These are phyloP conservation scores for Antechinus flavipes DNA, from an alignment of 2,113 vertebrate genomes.

Conservation along the genomic window DNA sequence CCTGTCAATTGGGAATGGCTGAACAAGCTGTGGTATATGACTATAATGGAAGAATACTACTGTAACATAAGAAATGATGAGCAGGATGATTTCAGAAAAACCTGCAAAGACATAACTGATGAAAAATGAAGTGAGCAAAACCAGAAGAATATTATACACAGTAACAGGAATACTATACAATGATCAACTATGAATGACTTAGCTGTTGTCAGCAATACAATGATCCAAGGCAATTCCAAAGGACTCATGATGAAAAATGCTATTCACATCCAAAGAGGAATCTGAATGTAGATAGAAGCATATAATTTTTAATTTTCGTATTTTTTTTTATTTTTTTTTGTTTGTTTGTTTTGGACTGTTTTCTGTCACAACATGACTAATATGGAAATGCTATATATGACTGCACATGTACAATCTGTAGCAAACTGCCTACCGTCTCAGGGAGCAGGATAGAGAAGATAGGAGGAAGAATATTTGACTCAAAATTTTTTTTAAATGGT, in stretches of 20 bases:
- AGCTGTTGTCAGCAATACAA: background rate
- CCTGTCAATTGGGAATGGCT: constrained; percentile 63
- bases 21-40: constrained; percentile 68
- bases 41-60: constrained; percentile 71
- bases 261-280: too few species aligned
- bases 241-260: background rate
- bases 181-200: background rate
- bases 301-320: background rate
- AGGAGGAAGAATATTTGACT: background rate
- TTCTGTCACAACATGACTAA: background rate
- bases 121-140: background rate
- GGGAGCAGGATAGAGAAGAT: background rate
- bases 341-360: background rate
- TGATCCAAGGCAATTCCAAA: too few species aligned
- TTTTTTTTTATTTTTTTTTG: too few species aligned
- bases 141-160: background rate
- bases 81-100: background rate
- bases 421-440: background rate
- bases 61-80: constrained; percentile 50
- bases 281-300: background rate
- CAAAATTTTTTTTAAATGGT: background rate
- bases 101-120: background rate
- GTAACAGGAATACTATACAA: background rate
- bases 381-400: background rate
- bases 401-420: background rate